phyloP scores from a whole-genome alignment of 2,797 vertebrate species.

The Rhadinocentrus ornatus region DNA sequence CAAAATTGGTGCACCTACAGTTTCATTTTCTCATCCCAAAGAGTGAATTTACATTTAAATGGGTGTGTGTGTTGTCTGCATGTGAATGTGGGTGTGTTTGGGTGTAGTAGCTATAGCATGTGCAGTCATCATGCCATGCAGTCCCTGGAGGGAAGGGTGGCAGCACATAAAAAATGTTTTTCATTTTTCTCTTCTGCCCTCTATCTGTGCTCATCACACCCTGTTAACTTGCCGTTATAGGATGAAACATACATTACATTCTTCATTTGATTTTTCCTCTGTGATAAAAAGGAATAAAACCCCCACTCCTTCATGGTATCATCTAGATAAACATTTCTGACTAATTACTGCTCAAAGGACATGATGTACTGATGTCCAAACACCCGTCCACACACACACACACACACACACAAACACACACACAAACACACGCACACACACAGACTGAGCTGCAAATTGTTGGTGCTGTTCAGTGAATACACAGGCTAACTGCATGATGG shows the following conservation, averaged over 20 bases:
- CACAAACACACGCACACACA: too few species aligned
- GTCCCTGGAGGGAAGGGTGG: constrained; percentile 52
- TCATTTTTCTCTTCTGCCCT: constrained; percentile 15
- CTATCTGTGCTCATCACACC: constrained; percentile 40
- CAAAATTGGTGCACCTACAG: constrained; percentile 14
- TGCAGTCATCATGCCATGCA: constrained; percentile 32
- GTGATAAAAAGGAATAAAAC: constrained; percentile 38
- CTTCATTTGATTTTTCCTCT: constrained; percentile 15
- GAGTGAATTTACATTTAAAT: constrained; percentile 63
- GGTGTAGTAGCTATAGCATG: constrained; percentile 21
- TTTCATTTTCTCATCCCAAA: constrained; percentile 15
- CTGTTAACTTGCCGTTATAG: constrained; percentile 27
- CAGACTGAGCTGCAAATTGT: constrained; percentile 32
- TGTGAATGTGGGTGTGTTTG: constrained; percentile 14
- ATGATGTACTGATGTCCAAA: background rate
- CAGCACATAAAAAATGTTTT: constrained; percentile 52
- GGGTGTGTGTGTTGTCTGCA: constrained; percentile 19
- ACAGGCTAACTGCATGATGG: constrained; percentile 22
- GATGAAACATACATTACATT: constrained; percentile 28
- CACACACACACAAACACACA: too few species aligned
- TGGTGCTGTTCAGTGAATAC: constrained; percentile 13
- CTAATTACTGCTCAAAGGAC: constrained; percentile 21
- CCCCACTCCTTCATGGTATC: constrained; percentile 10
- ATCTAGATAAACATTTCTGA: constrained; percentile 49
- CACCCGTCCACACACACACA: too few species aligned